Conservation (phyloP, 2,113 vertebrate genomes). For the Fregetta grallaria region DNA sequence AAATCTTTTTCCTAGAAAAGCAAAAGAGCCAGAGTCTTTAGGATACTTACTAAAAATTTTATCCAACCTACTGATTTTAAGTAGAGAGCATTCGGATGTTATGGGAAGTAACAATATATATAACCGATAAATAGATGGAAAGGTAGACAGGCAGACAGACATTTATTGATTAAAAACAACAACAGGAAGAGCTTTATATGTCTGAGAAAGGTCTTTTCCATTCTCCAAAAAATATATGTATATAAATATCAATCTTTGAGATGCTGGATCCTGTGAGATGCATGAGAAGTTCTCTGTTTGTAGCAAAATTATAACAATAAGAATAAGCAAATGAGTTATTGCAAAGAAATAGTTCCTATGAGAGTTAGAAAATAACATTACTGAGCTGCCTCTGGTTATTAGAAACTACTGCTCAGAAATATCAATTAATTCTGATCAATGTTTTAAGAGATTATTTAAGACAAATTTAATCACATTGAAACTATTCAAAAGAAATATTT, state of each 20-base stretch:
- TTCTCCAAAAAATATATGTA: neutral
- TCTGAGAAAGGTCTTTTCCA: neutral
- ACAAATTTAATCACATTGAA: neutral
- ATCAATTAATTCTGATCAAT: neutral
- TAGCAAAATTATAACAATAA: neutral
- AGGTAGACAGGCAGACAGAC: neutral
- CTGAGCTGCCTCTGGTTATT: neutral
- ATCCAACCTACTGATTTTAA: neutral
- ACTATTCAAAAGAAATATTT: neutral
- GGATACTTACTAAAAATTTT: neutral
- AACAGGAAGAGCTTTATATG: neutral
- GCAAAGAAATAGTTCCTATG: neutral
- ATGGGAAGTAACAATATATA: neutral
- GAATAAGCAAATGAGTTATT: neutral
- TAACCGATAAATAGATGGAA: neutral
- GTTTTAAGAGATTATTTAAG: neutral
- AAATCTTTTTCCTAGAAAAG: neutral
- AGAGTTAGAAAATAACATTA: neutral
- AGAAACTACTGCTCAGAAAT: neutral
- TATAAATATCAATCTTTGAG: neutral
- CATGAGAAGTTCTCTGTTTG: neutral
- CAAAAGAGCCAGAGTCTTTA: neutral
- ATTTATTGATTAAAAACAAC: neutral
- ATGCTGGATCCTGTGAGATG: neutral
- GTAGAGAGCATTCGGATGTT: neutral